Conservation (phyloP, 2,888 invertebrate genomes). For the Thelaira solivaga region DNA sequence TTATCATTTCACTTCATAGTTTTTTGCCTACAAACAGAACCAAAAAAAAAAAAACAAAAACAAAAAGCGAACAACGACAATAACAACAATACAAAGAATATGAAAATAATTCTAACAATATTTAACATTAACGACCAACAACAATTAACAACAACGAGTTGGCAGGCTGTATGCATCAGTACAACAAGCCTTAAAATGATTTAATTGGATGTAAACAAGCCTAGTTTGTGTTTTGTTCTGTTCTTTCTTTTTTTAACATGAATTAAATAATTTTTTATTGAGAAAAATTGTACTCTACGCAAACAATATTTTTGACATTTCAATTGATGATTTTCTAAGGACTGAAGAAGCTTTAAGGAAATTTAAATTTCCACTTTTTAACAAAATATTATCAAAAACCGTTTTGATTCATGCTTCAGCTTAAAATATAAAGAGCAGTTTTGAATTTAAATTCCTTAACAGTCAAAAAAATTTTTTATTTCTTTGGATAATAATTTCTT, state of each 20-base stretch:
- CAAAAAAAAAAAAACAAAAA: background rate
- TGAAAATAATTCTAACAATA: slow-evolving; percentile 39
- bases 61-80: slow-evolving; percentile 2
- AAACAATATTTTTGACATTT: background rate
- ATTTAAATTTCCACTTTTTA: too few species aligned
- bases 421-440: too few species aligned
- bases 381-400: too few species aligned
- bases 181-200: slow-evolving; percentile 50
- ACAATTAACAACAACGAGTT: slow-evolving; percentile 37
- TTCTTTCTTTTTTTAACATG: background rate
- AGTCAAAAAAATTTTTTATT: too few species aligned
- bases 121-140: slow-evolving; percentile 31
- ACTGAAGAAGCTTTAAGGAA: too few species aligned
- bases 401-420: too few species aligned
- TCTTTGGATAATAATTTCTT: too few species aligned
- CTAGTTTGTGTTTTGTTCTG: slow-evolving; percentile 10
- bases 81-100: slow-evolving; percentile 12
- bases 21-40: slow-evolving; percentile 39
- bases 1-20: slow-evolving; percentile 63
- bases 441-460: too few species aligned
- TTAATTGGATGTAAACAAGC: slow-evolving; percentile 63
- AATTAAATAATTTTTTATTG: slow-evolving; percentile 15
- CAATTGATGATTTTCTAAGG: too few species aligned
- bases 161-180: slow-evolving; percentile 30
- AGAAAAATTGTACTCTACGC: background rate